Evolutionary conservation across 2,113 vertebrate genomes (phyloP).

Genomic region (Cromileptes altivelis): DNA sequence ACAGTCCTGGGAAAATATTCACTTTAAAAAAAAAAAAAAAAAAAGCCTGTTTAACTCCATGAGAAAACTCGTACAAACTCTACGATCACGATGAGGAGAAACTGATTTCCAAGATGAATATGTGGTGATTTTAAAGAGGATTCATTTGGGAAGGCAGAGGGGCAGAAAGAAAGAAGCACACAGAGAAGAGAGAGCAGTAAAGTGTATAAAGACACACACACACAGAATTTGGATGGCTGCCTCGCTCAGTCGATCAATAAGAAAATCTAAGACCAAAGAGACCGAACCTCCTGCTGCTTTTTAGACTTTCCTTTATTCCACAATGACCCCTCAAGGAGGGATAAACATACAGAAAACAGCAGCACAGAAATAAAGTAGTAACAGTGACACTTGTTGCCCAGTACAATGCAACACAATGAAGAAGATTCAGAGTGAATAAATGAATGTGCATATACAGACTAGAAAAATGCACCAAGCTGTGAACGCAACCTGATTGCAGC

Average conservation of each 20-base stretch:
- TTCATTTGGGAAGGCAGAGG: not conserved
- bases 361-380: not conserved
- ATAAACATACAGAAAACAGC: not conserved
- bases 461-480: no score
- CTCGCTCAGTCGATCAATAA: conserved; percentile 19
- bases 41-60: not conserved
- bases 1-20: not conserved
- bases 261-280: conserved; percentile 44
- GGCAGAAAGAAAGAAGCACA: not conserved
- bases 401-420: no score
- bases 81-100: not conserved
- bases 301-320: conserved; percentile 24
- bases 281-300: conserved; percentile 39
- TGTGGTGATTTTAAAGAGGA: not conserved
- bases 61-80: not conserved
- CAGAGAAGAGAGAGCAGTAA: not conserved
- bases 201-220: no score
- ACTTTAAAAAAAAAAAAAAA: not conserved
- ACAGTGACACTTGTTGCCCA: not conserved
- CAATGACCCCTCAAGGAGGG: not conserved
- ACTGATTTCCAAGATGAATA: not conserved
- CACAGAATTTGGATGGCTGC: not conserved
- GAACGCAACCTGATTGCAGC: no score
- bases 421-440: not conserved
- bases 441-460: no score